Evolutionary conservation across 2,888 invertebrate genomes (phyloP), one percentile per base, ranked within the genome.

Genomic region (Lasioglossum vierecki): DNA sequence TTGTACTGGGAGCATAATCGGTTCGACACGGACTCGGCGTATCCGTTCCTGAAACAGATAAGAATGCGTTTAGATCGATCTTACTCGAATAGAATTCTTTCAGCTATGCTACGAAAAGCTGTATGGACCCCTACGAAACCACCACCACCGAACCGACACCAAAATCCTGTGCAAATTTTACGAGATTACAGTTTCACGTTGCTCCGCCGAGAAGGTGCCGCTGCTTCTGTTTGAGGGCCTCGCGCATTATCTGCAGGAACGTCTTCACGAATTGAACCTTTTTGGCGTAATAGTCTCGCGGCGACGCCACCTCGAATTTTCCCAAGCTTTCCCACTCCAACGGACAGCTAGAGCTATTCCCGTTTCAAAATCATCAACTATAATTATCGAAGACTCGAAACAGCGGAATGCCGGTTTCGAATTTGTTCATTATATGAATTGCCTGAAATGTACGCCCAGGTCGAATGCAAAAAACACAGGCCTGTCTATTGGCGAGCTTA

Each of bases 1-100:
- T 96, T 96, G 96, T 96, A 96, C 90, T 96, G 96, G 6, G 96
- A 95, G 91, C 97, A 97, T 74, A 97, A 93, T 81, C 95, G 95
- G 91, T 96, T 96, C 73, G 96, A 96, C 89, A 96, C 96, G 49
- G 96, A 96, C 92, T 96, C 95, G 83, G 96, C 95, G 89, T 96
- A 96, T 72, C 97, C 97, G 92, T 96, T 96, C 91, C 97, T 97
- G 95, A 68, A 94, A 88, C 46, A 88, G 78, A 81, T 49, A n/a
- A 18, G 39, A 41, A 71, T 13, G 1, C n/a, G 18, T n/a, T 57
- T 11, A 57, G 4, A n/a, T n/a, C 57, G n/a, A 57, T 57, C n/a
- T 11, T 11, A 57, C n/a, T 57, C n/a, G 57, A 57, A 57, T n/a
- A n/a, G n/a, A n/a, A n/a, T n/a, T 57, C n/a, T 57, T n/a, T 57